These are phyloP conservation scores for Neosilurus mollespiculum DNA, from an alignment of 2,797 vertebrate species.

Conservation along the genomic window DNA sequence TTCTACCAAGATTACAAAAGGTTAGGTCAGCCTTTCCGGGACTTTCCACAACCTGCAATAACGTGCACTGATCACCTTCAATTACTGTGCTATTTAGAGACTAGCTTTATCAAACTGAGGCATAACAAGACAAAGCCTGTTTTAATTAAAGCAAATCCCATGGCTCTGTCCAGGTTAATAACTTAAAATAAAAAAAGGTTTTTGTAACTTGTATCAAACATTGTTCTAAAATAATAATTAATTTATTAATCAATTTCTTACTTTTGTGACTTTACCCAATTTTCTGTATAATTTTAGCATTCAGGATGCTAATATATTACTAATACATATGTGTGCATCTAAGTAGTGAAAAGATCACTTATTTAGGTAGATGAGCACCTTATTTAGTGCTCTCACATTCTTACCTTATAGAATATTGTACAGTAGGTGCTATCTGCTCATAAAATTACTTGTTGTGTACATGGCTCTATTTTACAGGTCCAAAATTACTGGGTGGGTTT, in stretches of 20 bases:
- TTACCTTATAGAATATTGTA: background rate
- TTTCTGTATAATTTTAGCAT: background rate
- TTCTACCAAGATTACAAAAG: constrained; percentile 72
- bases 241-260: background rate
- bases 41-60: constrained; percentile 62
- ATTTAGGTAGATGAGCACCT: background rate
- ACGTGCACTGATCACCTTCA: constrained; percentile 60
- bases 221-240: background rate
- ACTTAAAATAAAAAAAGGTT: constrained; percentile 18
- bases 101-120: constrained; percentile 61
- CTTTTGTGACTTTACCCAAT: background rate
- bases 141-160: constrained; percentile 50
- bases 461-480: background rate
- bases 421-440: background rate
- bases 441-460: background rate
- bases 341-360: background rate
- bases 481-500: background rate
- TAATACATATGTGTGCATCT: background rate
- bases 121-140: constrained; percentile 45
- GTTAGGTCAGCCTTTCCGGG: constrained; percentile 73
- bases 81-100: constrained; percentile 67
- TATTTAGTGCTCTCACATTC: background rate
- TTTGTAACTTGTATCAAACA: constrained; percentile 5
- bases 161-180: constrained; percentile 37
- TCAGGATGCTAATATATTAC: background rate